Evolutionary conservation across 2,888 invertebrate genomes (phyloP).

Genomic region (Aproaerema taeniolella): DNA sequence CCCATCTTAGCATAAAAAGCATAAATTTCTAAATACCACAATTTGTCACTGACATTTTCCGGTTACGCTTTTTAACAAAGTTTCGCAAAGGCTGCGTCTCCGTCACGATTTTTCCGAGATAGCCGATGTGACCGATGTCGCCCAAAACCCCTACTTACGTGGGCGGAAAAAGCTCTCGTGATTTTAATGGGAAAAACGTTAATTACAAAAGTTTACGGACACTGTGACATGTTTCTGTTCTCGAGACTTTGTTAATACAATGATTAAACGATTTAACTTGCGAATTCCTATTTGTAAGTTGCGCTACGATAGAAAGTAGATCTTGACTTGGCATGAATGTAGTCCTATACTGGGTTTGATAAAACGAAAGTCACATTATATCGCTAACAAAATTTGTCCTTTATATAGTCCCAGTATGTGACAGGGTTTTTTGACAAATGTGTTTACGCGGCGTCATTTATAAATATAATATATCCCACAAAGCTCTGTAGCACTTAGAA

Average conservation of each 20-base stretch:
- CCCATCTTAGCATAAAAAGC: constrained; percentile 7
- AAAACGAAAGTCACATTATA: background rate
- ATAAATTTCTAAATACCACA: constrained; percentile 22
- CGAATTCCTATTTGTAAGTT: background rate
- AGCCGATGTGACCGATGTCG: constrained; percentile 29
- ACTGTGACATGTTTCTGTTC: constrained; percentile 9
- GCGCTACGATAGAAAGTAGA: too few species aligned
- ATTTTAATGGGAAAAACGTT: constrained; percentile 42
- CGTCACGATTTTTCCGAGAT: constrained; percentile 26
- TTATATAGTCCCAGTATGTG: constrained; percentile 12
- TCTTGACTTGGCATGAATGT: too few species aligned
- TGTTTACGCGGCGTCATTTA: constrained; percentile 34
- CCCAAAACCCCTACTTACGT: constrained; percentile 29
- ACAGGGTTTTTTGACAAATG: constrained; percentile 39
- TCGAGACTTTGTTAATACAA: constrained; percentile 10
- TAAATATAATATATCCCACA: constrained; percentile 13
- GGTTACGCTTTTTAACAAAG: constrained; percentile 28
- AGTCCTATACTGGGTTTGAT: too few species aligned
- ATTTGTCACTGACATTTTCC: constrained; percentile 32
- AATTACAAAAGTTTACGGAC: constrained; percentile 36
- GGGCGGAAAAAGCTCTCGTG: constrained; percentile 32
- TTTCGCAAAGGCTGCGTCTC: constrained; percentile 24
- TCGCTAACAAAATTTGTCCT: constrained; percentile 7
- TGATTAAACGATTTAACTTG: constrained; percentile 9
- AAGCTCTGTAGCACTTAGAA: constrained; percentile 12